phyloP scores from a whole-genome alignment of 2,797 vertebrate genomes.

The Lutra lutra region DNA sequence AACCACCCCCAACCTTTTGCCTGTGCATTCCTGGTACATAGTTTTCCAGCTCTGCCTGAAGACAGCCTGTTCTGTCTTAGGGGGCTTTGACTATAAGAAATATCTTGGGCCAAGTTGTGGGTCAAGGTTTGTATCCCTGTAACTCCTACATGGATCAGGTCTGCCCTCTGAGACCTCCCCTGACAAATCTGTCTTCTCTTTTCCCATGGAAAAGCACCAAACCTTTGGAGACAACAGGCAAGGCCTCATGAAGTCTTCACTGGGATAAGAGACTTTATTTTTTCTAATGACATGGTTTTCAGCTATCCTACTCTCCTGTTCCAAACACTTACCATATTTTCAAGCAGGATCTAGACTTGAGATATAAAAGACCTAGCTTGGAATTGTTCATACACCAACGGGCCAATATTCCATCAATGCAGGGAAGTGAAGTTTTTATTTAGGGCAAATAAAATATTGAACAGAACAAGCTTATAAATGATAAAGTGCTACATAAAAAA shows the following conservation, averaged over 20 bases:
- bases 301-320: background rate
- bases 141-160: background rate
- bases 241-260: background rate
- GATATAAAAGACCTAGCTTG: background rate
- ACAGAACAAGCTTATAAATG: conserved; percentile 11
- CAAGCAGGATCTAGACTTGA: background rate
- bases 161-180: background rate
- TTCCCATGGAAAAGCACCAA: background rate
- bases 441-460: conserved; percentile 28
- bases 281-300: background rate
- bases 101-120: background rate
- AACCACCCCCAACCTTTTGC: background rate
- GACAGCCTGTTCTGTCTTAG: background rate
- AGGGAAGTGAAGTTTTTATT: background rate
- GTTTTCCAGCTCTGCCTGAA: background rate
- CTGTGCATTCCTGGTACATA: background rate
- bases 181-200: background rate
- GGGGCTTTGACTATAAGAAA: background rate
- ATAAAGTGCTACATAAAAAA: background rate
- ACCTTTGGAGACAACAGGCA: background rate
- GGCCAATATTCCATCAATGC: background rate
- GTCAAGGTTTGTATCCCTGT: background rate
- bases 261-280: background rate
- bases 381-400: background rate
- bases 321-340: background rate